phyloP scores from a whole-genome alignment of 2,888 invertebrate species.

The Taphrorychus bicolor region DNA sequence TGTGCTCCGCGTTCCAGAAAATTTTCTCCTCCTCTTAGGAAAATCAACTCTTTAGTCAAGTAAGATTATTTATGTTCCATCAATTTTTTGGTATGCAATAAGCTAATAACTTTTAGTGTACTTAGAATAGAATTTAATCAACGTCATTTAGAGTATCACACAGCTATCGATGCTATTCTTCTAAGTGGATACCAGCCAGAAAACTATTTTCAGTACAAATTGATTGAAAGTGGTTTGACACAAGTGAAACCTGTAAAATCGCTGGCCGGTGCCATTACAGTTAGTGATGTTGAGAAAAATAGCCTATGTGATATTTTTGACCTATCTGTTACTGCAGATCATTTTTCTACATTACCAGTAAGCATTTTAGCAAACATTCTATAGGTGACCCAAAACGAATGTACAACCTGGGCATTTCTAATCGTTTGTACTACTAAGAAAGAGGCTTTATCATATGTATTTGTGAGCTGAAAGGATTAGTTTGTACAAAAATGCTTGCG shows the following conservation, averaged over 20 bases:
- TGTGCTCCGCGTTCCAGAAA: constrained; percentile 69
- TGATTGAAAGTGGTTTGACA: constrained; percentile 47
- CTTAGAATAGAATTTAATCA: constrained; percentile 89
- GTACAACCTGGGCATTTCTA: too few relatives aligned
- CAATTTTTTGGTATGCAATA: neutral
- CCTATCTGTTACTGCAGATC: constrained; percentile 33
- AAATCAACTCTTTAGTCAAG: constrained; percentile 66
- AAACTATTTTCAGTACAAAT: constrained; percentile 46
- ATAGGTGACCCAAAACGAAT: too few relatives aligned
- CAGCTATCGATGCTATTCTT: constrained; percentile 85
- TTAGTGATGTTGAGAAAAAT: constrained; percentile 24
- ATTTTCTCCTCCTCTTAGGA: constrained; percentile 76
- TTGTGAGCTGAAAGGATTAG: too few relatives aligned
- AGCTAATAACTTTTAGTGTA: constrained; percentile 63
- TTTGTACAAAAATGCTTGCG: too few relatives aligned
- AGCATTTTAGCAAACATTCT: too few relatives aligned
- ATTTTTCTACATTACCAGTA: constrained; percentile 49
- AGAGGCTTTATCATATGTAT: too few relatives aligned
- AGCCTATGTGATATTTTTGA: constrained; percentile 22
- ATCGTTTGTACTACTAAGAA: too few relatives aligned
- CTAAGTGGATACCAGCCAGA: constrained; percentile 68
- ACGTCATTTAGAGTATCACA: constrained; percentile 80
- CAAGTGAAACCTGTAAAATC: constrained; percentile 10
- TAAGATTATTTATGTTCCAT: constrained; percentile 46
- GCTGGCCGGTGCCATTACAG: neutral